Base-by-base conservation (phyloP, 2,113 vertebrate species). In the Stomatorhinus ivindoensis region DNA sequence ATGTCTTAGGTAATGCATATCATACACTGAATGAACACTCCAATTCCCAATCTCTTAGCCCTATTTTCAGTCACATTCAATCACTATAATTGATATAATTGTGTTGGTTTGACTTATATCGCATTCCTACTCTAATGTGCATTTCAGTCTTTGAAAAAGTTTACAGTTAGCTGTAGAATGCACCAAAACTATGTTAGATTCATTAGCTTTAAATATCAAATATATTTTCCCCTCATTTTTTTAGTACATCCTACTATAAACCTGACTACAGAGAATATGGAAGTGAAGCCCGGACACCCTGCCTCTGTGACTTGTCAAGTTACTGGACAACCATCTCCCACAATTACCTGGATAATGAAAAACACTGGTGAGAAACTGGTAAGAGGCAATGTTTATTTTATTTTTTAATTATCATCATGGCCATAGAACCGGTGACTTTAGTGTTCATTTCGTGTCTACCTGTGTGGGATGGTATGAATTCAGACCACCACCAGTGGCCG, bases 261-360 rank as follows among this genome's bases (percentile, higher is more conserved):
- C 5, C 58, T 93, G 55, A 93, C 92, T 24, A 69, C 48, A 11
- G 91, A 91, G 4, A 50, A 85, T 88, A 88, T 91, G 91, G 80
- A 3, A 0, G 91, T 93, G 6, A 58, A 21, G 1, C 87, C 91
- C 13, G 94, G 94, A 2, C 47, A 92, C 15, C 88, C 24, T 0
- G 90, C 92, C 1, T 92, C 92, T 50, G 93, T 96, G 69, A 90
- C 92, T 87, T 96, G 96, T 88, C 95, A 95, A 1, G 92, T 94
- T 69, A 94, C 94, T 0, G 95, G 96, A 19, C 90, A 95, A 91
- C 95, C 96, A 85, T 48, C 90, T 27, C 96, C 96, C 50, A 90
- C 92, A 82, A 89, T 95, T 0, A 86, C 93, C 91, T 96, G 95
- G 95, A 55, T 94, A 90, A 94, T 91, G 91, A 96, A 95, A 91